Conservation (phyloP, 2,113 vertebrate species). For the Melanotaenia duboulayi region DNA sequence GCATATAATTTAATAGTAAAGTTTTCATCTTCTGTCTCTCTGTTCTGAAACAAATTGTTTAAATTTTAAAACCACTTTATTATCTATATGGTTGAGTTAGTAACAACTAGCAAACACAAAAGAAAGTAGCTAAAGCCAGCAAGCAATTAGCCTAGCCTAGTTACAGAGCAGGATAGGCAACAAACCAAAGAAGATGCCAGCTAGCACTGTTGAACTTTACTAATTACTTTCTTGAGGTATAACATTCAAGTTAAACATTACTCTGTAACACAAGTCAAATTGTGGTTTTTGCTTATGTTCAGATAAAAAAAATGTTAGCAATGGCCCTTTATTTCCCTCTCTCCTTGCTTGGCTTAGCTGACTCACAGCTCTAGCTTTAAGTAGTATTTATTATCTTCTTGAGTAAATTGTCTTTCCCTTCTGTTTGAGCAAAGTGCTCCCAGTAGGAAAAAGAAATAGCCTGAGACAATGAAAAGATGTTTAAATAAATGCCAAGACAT, state of each 20-base stretch:
- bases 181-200: neutral
- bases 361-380: neutral
- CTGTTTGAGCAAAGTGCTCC: neutral
- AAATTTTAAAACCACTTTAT: neutral
- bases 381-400: neutral
- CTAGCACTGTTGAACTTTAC: neutral
- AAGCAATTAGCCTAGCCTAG: neutral
- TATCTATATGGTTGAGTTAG: neutral
- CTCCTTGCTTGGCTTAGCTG: no score
- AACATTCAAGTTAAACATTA: neutral
- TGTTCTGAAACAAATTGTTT: neutral
- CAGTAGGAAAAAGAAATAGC: neutral
- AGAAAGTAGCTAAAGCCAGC: neutral
- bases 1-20: neutral
- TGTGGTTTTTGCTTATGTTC: neutral
- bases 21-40: neutral
- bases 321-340: no score
- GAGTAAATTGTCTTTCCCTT: neutral
- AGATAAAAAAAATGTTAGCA: neutral
- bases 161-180: neutral
- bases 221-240: neutral
- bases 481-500: no score
- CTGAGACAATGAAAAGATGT: no score
- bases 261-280: neutral
- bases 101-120: neutral